Evolutionary conservation across 2,888 invertebrate genomes (phyloP), one percentile per base, ranked within the genome.

Genomic region (Chirona hameri): DNA sequence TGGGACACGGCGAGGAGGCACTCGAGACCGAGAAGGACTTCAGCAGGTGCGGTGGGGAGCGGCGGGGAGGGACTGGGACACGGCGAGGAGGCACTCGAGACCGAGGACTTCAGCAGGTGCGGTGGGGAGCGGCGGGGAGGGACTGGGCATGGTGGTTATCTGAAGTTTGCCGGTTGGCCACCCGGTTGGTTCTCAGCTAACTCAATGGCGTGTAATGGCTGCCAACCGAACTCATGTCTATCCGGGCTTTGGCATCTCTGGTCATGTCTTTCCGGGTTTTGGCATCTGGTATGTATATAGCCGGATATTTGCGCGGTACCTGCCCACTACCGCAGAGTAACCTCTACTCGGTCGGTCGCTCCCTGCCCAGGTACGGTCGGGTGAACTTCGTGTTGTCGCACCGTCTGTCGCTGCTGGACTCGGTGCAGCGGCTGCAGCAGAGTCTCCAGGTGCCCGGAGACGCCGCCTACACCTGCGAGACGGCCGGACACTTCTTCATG

Each of bases 21-120:
- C 89, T 99, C 82, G 99, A 99, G 88, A 99, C 99, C 0, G 99
- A 99, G 87, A 99, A 99, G 88, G 99, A 99, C 88, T 99, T 98
- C 89, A 98, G 98, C 87, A 92, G 96, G 89, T 92, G 39, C 85
- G 83, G 85, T 81, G 79, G 18, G 3, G 39, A 31, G 79, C 60
- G 60, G 60, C 18, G 60, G 0, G 60, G 24, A 9, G n/a, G 60
- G 99, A 93, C 91, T 99, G 83, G 99, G 99, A 86, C 99, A 99
- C 86, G 99, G 99, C 24, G 99, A 99, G 88, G 99, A 99, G 88
- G 96, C 97, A 0, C 89, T 99, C 82, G 99, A 99, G 88, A 99
- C 99, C 0, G 99, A 99, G 87, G 99, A 99, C 88, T 99, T 98
- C 89, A 98, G 98, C 87, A 92, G 96, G 89, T 92, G 39, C 85